Percentiles rank a stretch among this genome's conserved stretches.
Evolutionary conservation across 2,888 invertebrate species (phyloP).

Genomic region (Andrena praecox): DNA sequence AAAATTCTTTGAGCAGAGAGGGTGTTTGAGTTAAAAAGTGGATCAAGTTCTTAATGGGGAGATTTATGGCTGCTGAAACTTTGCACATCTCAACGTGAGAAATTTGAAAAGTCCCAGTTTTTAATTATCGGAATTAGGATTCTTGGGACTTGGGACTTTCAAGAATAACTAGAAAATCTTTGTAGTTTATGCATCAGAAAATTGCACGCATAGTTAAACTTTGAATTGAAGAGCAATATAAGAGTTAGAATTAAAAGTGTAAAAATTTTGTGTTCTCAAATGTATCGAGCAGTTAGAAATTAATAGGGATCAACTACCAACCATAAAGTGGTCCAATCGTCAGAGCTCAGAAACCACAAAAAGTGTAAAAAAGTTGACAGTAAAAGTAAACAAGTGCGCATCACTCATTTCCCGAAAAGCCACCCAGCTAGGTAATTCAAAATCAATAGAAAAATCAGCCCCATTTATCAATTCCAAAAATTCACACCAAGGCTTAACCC

Average conservation of each 20-base stretch:
- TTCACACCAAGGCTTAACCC: background rate
- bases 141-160: too few relatives aligned
- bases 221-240: background rate
- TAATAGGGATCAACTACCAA: background rate
- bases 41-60: too few relatives aligned
- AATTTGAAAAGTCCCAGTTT: too few relatives aligned
- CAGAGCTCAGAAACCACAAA: background rate
- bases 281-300: background rate
- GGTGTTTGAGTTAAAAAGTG: too few relatives aligned
- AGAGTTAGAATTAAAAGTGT: background rate
- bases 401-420: background rate
- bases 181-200: background rate
- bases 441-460: background rate
- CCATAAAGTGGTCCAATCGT: background rate
- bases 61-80: too few relatives aligned
- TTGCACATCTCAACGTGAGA: too few relatives aligned
- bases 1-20: background rate
- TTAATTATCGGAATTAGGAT: too few relatives aligned
- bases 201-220: background rate
- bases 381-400: background rate
- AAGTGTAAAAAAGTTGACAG: background rate
- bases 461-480: background rate
- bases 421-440: background rate
- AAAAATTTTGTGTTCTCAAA: background rate
- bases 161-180: too few relatives aligned